Evolutionary conservation across 2,797 vertebrate genomes (phyloP).

Genomic region (Hylomyscus alleni): DNA sequence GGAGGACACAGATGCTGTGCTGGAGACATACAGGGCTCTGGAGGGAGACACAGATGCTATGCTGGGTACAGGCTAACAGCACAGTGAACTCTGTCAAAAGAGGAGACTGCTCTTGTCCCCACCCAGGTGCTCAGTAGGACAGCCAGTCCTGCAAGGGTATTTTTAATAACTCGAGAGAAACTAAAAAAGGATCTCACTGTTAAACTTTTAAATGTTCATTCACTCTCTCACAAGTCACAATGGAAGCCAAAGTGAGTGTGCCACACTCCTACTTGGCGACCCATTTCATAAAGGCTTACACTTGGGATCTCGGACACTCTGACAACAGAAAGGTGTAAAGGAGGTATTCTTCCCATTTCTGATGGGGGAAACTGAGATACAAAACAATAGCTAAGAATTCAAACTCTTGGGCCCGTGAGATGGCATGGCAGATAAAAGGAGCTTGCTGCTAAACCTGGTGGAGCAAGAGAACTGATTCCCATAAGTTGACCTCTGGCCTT

Average conservation of each 20-base stretch:
- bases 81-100: not conserved
- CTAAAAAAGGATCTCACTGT: not conserved
- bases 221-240: not conserved
- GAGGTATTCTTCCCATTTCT: conserved; percentile 4
- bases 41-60: not conserved
- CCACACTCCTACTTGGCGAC: not conserved
- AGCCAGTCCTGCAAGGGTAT: not conserved
- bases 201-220: not conserved
- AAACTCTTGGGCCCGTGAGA: not conserved
- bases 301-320: not conserved
- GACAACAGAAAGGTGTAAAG: not conserved
- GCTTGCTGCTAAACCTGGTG: not conserved
- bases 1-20: too few species aligned
- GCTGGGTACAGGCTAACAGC: not conserved
- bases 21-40: too few species aligned
- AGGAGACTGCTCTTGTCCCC: not conserved
- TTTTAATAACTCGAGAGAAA: conserved; percentile 7
- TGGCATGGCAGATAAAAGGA: not conserved
- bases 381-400: not conserved
- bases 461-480: not conserved
- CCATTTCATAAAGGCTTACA: not conserved
- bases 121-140: not conserved
- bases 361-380: not conserved
- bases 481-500: not conserved
- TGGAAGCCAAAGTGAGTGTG: not conserved